Conservation (phyloP, 37 sponge, comb jelly and placozoan genomes). For the Theonella swinhoei region DNA sequence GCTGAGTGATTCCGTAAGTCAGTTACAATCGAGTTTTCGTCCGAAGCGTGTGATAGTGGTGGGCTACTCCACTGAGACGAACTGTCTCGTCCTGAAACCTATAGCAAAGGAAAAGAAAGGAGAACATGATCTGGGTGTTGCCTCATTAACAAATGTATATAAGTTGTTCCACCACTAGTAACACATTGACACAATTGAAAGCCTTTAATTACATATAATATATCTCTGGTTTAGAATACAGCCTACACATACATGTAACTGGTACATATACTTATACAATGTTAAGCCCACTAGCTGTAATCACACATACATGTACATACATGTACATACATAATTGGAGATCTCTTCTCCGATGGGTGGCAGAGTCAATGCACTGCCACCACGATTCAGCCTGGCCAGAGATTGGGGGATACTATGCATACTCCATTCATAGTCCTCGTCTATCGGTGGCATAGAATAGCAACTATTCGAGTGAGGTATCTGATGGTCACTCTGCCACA, state of each 20-base stretch:
- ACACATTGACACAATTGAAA: too few relatives aligned
- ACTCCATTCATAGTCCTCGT: not conserved
- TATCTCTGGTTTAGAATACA: not conserved
- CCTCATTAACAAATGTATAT: not conserved
- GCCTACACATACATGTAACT: not conserved
- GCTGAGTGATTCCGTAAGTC: not conserved
- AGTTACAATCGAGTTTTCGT: not conserved
- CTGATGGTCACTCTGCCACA: not conserved
- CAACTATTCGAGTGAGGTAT: not conserved
- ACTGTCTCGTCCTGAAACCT: slow-evolving; percentile 47
- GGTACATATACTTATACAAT: not conserved
- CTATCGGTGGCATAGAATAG: not conserved
- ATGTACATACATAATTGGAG: not conserved
- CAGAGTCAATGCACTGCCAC: not conserved
- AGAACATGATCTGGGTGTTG: not conserved
- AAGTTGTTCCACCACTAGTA: not conserved
- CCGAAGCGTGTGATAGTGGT: slow-evolving; percentile 3
- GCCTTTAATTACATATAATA: too few relatives aligned
- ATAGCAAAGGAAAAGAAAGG: not conserved
- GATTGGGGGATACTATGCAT: not conserved
- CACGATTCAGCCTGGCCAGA: not conserved
- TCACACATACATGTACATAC: slow-evolving; percentile 25
- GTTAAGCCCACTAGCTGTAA: not conserved
- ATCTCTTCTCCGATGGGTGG: not conserved
- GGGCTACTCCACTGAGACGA: slow-evolving; percentile 54